Evolutionary conservation across 2,113 vertebrate genomes (phyloP).

Genomic region (Tychaedon coryphoeus): DNA sequence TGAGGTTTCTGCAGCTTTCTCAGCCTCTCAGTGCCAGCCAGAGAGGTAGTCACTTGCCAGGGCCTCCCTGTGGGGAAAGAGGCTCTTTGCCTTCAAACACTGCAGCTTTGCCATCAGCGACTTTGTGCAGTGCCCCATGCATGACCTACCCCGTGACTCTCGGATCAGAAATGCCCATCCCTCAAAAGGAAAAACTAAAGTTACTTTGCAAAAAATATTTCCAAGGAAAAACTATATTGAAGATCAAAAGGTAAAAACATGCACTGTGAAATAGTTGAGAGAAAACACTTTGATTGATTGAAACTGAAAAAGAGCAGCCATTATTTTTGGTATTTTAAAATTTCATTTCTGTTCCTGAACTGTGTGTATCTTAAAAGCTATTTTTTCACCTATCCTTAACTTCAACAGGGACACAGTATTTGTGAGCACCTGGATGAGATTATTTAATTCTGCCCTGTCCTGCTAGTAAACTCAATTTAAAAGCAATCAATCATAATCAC

Average conservation of each 20-base stretch:
- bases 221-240: not conserved
- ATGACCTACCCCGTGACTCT: fast-evolving
- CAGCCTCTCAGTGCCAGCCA: not conserved
- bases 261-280: not conserved
- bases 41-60: fast-evolving
- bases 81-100: fast-evolving
- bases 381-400: not conserved
- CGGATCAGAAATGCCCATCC: not conserved
- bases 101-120: not conserved
- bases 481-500: fast-evolving
- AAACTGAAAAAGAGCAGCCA: not conserved
- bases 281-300: not conserved
- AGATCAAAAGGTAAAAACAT: not conserved
- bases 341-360: not conserved
- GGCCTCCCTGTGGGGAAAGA: not conserved
- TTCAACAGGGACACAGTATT: not conserved
- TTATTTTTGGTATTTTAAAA: not conserved
- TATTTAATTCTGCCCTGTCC: not conserved
- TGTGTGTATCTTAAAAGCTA: not conserved
- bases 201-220: not conserved
- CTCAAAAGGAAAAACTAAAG: not conserved
- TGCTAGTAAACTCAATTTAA: not conserved
- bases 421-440: not conserved
- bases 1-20: not conserved
- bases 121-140: not conserved